A percentile compares a stretch with the other conserved stretches of the same genome.
phyloP scores from a whole-genome alignment of 2,888 invertebrate species.

The Scaptomyza cyrtandrae region DNA sequence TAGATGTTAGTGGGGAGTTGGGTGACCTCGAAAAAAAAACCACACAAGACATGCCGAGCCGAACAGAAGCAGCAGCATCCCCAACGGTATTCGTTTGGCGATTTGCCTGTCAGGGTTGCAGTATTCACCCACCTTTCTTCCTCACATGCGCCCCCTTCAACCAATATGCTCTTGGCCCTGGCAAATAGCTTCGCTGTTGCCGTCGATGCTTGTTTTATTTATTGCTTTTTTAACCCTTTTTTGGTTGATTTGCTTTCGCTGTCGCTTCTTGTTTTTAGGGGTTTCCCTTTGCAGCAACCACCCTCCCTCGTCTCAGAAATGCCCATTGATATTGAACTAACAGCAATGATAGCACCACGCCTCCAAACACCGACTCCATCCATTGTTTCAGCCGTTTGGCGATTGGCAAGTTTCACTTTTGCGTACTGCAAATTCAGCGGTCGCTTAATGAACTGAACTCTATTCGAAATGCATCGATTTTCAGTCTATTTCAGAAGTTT shows the following conservation, averaged over 20 bases:
- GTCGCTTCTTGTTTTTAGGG: conserved; percentile 39
- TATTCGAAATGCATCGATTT: conserved; percentile 76
- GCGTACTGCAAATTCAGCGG: conserved; percentile 47
- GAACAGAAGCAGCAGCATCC: conserved; percentile 55
- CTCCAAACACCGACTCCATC: conserved; percentile 9
- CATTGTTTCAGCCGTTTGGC: conserved; percentile 11
- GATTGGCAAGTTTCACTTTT: conserved; percentile 67
- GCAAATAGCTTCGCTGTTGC: conserved; percentile 82
- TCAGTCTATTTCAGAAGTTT: conserved; percentile 28
- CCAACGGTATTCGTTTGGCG: conserved; percentile 77
- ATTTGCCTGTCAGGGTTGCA: conserved; percentile 75
- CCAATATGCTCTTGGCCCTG: conserved; percentile 44
- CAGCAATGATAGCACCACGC: conserved; percentile 44
- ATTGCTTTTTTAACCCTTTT: conserved; percentile 84
- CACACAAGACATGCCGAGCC: conserved; percentile 21
- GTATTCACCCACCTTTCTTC: conserved; percentile 14
- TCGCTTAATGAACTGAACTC: conserved; percentile 72
- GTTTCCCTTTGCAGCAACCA: conserved; percentile 10
- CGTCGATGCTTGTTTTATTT: conserved; percentile 83
- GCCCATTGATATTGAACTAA: conserved; percentile 51
- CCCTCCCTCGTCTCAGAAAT: background rate
- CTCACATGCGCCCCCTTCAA: too few relatives aligned
- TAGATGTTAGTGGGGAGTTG: background rate
- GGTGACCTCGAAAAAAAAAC: conserved; percentile 14
- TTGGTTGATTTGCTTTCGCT: conserved; percentile 58